Base-by-base conservation (phyloP, 2,888 invertebrate species). In the Drosophila birchii region DNA sequence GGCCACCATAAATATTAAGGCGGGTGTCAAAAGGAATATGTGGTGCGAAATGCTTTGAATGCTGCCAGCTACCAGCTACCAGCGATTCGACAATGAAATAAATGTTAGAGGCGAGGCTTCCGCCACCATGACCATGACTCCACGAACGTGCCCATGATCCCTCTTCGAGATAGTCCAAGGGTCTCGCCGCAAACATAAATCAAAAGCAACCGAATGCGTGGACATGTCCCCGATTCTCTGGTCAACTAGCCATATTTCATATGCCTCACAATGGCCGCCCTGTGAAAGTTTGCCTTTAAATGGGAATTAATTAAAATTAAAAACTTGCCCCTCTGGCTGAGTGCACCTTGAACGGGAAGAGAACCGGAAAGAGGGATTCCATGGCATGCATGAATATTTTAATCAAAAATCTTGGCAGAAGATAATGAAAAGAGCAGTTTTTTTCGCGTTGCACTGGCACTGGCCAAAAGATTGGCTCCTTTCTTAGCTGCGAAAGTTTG, bases 1-100 rank as follows among this genome's bases (percentile, higher is more conserved):
- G 72, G 56, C 23, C 3, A 53, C 76, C 62, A 85, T 87, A 87
- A 87, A 83, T 85, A 82, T 87, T 79, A 69, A 55, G 82, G 88
- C 58, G 69, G 53, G 74, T 76, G 80, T 73, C 86, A 77, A 71
- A 64, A 67, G 62, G 64, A 64, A 75, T 74, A 78, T 70, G 78
- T 78, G 66, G 75, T 64, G 79, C 51, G 32, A 81, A 84, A 81
- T 81, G 69, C 66, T 74, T 78, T 44, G 49, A 55, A 72, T 66
- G 49, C 53, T 39, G 54, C 38, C 32, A 44, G 29, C 29, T 29
- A 29, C 29, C 29, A 34, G 43, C 53, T 23, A 34, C 56, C 34
- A 45, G 60, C 44, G 32, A 43, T 70, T 71, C 32, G 49, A 45
- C 75, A 75, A 44, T 51, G 59, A 39, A 75, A 49, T 63, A 74